Evolutionary conservation across 2,113 vertebrate species (phyloP).

Genomic region (Seriola rivoliana): DNA sequence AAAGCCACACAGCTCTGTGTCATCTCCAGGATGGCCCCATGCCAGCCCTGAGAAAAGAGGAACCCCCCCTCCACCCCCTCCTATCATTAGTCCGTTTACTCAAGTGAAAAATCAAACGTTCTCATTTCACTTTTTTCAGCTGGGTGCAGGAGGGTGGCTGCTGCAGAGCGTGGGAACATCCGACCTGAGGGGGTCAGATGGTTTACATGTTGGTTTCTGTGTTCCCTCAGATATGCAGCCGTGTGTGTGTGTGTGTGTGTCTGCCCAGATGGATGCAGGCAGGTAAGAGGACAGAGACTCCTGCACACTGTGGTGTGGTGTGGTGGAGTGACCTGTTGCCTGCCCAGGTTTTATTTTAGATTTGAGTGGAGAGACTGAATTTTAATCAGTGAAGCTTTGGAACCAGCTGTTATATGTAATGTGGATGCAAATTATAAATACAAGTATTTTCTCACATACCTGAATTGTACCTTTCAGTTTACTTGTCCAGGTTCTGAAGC

Average conservation of each 20-base stretch:
- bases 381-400: too few species aligned
- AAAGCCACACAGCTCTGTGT: slow-evolving; percentile 23
- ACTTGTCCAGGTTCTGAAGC: too few species aligned
- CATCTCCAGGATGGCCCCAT: background rate
- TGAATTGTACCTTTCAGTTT: too few species aligned
- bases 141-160: slow-evolving; percentile 30
- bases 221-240: background rate
- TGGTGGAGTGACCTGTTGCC: too few species aligned
- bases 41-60: slow-evolving; percentile 67
- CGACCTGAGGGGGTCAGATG: background rate
- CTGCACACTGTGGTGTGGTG: background rate
- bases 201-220: slow-evolving; percentile 42
- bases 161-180: slow-evolving; percentile 37
- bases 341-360: too few species aligned
- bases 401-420: too few species aligned
- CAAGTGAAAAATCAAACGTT: slow-evolving; percentile 72
- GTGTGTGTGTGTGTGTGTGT: background rate
- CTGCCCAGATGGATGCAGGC: background rate
- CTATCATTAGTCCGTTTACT: slow-evolving; percentile 71
- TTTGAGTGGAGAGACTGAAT: background rate
- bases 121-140: slow-evolving; percentile 80
- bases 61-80: slow-evolving; percentile 30
- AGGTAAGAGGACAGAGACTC: background rate
- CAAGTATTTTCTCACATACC: too few species aligned
- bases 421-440: too few species aligned